phyloP scores from a whole-genome alignment of 2,797 vertebrate species.

The Syngnathus acus region DNA sequence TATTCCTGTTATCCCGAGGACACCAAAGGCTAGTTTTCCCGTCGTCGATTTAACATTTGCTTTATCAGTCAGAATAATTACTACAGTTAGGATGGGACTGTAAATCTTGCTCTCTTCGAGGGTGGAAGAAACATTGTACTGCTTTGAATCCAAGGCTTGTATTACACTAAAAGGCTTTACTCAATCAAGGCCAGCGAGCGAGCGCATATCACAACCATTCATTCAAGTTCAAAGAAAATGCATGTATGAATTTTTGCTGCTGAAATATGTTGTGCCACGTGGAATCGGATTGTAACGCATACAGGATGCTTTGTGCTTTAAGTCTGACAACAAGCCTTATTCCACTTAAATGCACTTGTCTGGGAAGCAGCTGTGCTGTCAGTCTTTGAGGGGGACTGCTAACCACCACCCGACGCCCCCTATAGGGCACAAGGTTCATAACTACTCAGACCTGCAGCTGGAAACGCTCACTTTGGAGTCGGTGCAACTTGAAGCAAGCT shows the following conservation, averaged over 20 bases:
- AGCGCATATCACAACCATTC: background rate
- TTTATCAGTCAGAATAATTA: conserved; percentile 61
- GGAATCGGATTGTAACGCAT: conserved; percentile 1
- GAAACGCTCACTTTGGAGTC: conserved; percentile 10
- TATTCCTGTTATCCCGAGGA: conserved; percentile 63
- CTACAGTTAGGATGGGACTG: conserved; percentile 45
- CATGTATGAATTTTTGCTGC: conserved; percentile 1
- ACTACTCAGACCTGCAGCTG: background rate
- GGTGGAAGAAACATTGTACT: background rate
- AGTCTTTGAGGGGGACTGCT: background rate
- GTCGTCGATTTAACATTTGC: conserved; percentile 46
- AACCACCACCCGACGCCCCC: background rate
- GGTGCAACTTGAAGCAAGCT: conserved; percentile 6
- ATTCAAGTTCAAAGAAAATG: conserved; percentile 1
- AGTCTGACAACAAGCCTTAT: conserved; percentile 10
- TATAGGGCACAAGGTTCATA: background rate
- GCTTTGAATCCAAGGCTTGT: background rate
- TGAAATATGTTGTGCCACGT: background rate
- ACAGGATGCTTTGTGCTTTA: conserved; percentile 12
- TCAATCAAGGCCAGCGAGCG: background rate
- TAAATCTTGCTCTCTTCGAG: conserved; percentile 26
- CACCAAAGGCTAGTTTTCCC: conserved; percentile 47
- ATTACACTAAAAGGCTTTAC: background rate
- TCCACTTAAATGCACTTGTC: conserved; percentile 18
- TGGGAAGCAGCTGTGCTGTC: conserved; percentile 18